Percentiles rank a stretch among this genome's conserved stretches.
Conservation (phyloP, 2,113 vertebrate genomes). For the Ondatra zibethicus region DNA sequence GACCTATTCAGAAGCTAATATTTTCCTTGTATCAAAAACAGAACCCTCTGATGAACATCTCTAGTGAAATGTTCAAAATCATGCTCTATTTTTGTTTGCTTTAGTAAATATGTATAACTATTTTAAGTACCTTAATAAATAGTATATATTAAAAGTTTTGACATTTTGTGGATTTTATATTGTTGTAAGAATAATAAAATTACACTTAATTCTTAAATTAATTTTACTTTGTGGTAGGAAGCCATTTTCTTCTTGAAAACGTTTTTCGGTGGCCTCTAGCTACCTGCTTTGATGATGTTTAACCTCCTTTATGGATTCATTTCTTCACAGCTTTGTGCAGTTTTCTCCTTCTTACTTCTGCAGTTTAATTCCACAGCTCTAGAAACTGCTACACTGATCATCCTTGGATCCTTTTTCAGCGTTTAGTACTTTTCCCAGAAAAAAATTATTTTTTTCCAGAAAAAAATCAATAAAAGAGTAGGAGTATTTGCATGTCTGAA, state of each 20-base stretch:
- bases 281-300: not conserved
- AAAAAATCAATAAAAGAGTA: not conserved
- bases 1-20: not conserved
- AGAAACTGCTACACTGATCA: not conserved
- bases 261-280: not conserved
- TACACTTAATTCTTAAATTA: not conserved
- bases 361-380: not conserved
- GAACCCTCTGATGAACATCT: not conserved
- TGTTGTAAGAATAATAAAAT: not conserved
- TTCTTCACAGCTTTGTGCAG: not conserved
- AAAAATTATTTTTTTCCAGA: not conserved
- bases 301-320: not conserved
- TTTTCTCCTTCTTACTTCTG: not conserved
- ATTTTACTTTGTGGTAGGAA: not conserved
- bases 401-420: not conserved
- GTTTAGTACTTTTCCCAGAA: not conserved
- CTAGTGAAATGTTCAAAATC: not conserved
- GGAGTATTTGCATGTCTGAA: not conserved
- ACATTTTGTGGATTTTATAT: not conserved
- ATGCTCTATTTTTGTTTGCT: not conserved
- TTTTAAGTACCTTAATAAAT: not conserved
- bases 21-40: conserved; percentile 21
- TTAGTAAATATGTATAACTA: not conserved
- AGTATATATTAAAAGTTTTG: not conserved
- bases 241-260: not conserved